Conservation (phyloP, 2,797 vertebrate species). For the Micropoecilia bifurca region DNA sequence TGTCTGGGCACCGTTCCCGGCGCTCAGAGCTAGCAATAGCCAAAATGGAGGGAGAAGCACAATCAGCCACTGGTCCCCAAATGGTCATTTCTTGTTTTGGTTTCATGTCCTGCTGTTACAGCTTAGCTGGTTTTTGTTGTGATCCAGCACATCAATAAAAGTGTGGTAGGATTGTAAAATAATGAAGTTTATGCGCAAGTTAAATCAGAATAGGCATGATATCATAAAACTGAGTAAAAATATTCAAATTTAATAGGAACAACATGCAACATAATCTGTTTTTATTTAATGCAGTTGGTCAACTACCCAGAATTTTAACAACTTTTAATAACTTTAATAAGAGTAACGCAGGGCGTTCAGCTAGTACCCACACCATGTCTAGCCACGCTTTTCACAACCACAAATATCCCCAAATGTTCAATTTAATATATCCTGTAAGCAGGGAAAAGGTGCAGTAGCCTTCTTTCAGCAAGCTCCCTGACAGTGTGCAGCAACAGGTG, state of each 20-base stretch:
- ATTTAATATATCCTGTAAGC: background rate
- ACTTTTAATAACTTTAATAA: background rate
- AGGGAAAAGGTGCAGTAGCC: background rate
- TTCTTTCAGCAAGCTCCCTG: background rate
- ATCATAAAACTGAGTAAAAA: background rate
- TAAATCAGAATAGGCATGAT: background rate
- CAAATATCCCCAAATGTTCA: background rate
- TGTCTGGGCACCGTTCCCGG: conserved; percentile 80
- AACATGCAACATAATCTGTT: background rate
- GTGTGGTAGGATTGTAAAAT: background rate
- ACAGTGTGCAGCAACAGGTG: background rate
- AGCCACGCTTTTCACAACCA: background rate
- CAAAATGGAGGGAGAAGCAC: conserved; percentile 82
- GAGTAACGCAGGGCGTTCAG: background rate
- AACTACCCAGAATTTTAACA: background rate
- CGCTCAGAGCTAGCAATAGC: conserved; percentile 78
- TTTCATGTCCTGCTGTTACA: conserved; percentile 38
- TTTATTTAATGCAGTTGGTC: background rate
- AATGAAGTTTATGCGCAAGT: conserved; percentile 1
- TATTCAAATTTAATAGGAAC: no score
- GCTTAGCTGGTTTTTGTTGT: conserved; percentile 35
- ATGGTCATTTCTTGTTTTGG: conserved; percentile 40
- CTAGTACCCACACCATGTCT: background rate
- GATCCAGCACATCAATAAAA: conserved; percentile 21
- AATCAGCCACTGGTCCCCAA: conserved; percentile 73